phyloP scores from a whole-genome alignment of 2,797 vertebrate genomes.

The Anniella stebbinsi region DNA sequence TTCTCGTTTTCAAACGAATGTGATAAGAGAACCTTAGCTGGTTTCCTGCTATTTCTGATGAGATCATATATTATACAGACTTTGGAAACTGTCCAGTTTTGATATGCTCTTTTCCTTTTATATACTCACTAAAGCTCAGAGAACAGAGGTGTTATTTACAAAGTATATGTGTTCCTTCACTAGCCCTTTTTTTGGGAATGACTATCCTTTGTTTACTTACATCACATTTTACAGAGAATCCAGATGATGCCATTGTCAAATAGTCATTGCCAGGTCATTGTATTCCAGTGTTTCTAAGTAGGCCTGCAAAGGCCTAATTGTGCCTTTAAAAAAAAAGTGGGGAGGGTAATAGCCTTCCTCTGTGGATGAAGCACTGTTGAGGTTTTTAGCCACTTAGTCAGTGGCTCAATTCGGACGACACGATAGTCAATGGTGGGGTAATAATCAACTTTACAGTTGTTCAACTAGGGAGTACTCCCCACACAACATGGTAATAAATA shows the following conservation, averaged over 20 bases:
- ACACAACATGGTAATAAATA: too few species aligned
- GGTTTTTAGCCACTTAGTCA: background rate
- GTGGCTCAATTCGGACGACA: too few species aligned
- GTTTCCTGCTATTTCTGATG: background rate
- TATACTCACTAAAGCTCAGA: background rate
- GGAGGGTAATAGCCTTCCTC: background rate
- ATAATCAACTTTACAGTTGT: too few species aligned
- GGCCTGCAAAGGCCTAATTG: background rate
- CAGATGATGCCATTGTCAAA: constrained; percentile 1
- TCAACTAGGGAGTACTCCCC: too few species aligned
- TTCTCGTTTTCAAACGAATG: background rate
- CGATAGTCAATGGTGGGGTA: too few species aligned
- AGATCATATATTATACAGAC: background rate
- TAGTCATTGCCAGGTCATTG: background rate
- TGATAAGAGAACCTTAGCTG: background rate
- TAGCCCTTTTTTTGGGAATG: background rate
- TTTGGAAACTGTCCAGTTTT: background rate
- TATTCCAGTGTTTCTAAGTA: background rate
- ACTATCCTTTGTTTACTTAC: background rate
- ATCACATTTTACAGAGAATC: constrained; percentile 1
- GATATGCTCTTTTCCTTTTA: background rate
- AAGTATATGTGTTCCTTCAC: background rate
- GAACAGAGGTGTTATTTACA: background rate
- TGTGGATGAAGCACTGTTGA: background rate
- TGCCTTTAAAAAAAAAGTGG: too few species aligned